Conservation (phyloP, 2,113 vertebrate genomes). For the Cyrtonyx montezumae region DNA sequence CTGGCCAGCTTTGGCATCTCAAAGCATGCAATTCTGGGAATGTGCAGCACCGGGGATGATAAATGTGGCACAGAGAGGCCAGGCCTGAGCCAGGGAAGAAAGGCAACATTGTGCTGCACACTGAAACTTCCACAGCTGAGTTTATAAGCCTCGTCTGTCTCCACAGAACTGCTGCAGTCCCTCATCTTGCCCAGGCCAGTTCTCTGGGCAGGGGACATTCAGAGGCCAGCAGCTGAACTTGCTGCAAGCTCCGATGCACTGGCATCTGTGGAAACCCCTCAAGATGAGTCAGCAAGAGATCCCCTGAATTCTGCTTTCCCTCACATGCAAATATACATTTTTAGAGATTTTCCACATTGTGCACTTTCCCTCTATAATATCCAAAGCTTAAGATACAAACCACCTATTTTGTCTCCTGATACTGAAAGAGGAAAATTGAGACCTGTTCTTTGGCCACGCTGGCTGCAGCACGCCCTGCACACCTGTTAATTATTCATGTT, state of each 20-base stretch:
- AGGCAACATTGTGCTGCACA: slow-evolving; percentile 62
- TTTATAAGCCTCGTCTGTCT: slow-evolving; percentile 55
- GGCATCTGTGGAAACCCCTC: neutral
- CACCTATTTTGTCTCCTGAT: neutral
- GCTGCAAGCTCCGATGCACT: neutral
- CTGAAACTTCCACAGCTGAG: slow-evolving; percentile 26
- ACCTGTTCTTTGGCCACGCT: neutral
- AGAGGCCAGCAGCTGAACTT: slow-evolving; percentile 36
- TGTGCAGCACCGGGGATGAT: neutral
- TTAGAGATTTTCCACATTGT: fast-evolving
- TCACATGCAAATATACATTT: neutral
- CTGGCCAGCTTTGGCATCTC: neutral
- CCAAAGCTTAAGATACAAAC: neutral
- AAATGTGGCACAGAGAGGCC: slow-evolving; percentile 47
- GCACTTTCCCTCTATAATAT: neutral
- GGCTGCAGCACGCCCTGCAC: neutral
- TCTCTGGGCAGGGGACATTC: slow-evolving; percentile 1
- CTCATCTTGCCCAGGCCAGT: neutral
- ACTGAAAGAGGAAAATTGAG: neutral
- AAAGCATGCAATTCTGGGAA: slow-evolving; percentile 9
- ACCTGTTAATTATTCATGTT: slow-evolving; percentile 34
- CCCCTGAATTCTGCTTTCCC: neutral
- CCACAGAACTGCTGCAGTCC: neutral
- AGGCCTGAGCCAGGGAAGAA: slow-evolving; percentile 64
- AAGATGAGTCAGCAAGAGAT: neutral